phyloP scores from a whole-genome alignment of 37 sponge, comb jelly and placozoan species.

The Petrosia ficiformis region DNA sequence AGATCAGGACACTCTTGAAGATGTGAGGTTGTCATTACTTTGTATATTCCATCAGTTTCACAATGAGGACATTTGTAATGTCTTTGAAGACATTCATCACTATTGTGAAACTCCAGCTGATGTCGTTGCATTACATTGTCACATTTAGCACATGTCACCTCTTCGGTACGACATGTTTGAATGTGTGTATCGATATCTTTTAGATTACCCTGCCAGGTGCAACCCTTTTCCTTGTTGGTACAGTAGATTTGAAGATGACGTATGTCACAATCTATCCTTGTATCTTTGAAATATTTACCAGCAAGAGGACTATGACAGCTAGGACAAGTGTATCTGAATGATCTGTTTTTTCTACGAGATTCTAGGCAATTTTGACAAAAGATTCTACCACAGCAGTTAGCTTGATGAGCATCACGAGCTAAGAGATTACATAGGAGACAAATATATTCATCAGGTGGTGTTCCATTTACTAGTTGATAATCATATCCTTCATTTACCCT shows the following conservation, averaged over 20 bases:
- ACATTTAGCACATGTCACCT: not conserved
- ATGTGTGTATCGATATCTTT: constrained; percentile 11
- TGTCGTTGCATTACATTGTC: too few species aligned
- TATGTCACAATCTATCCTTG: too few species aligned
- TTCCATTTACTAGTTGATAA: too few species aligned
- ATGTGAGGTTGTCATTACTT: not conserved
- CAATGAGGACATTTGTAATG: constrained; percentile 1
- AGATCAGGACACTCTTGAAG: not conserved
- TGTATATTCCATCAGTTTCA: not conserved
- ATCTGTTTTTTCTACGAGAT: too few species aligned
- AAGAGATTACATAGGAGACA: too few species aligned
- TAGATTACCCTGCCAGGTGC: constrained; percentile 28
- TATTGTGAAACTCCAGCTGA: not conserved
- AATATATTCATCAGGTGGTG: too few species aligned
- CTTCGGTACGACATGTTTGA: not conserved
- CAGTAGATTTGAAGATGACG: constrained; percentile 18
- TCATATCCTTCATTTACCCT: too few species aligned
- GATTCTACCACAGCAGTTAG: too few species aligned
- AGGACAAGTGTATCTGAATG: too few species aligned
- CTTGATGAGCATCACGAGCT: too few species aligned
- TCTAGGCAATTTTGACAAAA: too few species aligned
- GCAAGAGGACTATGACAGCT: too few species aligned
- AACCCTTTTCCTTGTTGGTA: constrained; percentile 13
- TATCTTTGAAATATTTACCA: not conserved
- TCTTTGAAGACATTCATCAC: not conserved